phyloP scores from a whole-genome alignment of 1,140 invertebrate genomes.

The Zaprionus camerounensis region DNA sequence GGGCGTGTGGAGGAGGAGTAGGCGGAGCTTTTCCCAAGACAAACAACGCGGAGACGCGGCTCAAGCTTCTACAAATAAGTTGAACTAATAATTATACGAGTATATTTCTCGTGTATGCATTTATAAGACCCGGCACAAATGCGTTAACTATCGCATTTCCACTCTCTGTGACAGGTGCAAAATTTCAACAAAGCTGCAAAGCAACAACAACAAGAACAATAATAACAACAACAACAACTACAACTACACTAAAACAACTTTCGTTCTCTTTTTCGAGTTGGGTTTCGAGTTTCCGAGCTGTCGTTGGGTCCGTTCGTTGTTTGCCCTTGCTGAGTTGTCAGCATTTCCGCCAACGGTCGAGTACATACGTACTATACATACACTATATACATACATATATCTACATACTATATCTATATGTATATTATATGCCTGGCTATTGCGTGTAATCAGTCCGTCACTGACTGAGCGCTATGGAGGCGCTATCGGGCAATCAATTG shows the following conservation, averaged over 20 bases:
- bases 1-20: neutral
- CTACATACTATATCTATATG: neutral
- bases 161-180: conserved; percentile 46
- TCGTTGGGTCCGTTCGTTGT: conserved; percentile 4
- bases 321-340: conserved; percentile 24
- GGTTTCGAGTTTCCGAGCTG: conserved; percentile 38
- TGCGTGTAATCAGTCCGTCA: conserved; percentile 15
- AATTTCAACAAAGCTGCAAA: conserved; percentile 50
- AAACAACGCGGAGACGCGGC: neutral
- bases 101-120: neutral
- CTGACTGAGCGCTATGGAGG: neutral
- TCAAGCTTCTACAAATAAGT: neutral
- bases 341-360: conserved; percentile 22
- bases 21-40: neutral
- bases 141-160: conserved; percentile 39
- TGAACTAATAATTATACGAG: conserved; percentile 16
- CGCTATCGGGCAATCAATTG: conserved; percentile 31
- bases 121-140: conserved; percentile 1
- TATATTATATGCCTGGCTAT: conserved; percentile 7
- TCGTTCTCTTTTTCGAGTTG: conserved; percentile 32
- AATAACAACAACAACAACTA: conserved; percentile 2
- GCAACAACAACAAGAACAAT: conserved; percentile 9
- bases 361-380: neutral
- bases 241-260: conserved; percentile 27
- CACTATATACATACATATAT: neutral